A percentile compares a stretch with the other conserved stretches of the same genome.
These are phyloP conservation scores for Clinocottus analis DNA, from an alignment of 2,113 vertebrate species.

Conservation along the genomic window DNA sequence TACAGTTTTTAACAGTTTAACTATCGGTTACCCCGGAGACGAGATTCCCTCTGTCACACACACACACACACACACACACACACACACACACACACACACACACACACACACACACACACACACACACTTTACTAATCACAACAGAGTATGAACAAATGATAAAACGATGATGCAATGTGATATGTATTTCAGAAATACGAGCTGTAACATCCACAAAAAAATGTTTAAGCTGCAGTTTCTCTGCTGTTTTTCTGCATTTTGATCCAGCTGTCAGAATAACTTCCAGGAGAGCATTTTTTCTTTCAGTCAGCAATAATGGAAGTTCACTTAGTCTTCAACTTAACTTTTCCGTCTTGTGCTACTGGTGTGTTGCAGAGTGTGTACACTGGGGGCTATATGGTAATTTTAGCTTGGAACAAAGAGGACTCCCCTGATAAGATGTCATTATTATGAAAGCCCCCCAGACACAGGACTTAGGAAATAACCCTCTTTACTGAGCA, in stretches of 20 bases:
- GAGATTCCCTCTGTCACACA: too few relatives aligned
- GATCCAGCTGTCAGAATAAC: background rate
- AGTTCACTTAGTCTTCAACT: slow-evolving; percentile 15
- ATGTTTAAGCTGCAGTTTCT: background rate
- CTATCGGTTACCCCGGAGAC: too few relatives aligned
- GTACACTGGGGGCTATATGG: slow-evolving; percentile 30
- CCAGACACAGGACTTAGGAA: slow-evolving; percentile 38
- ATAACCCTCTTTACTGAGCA: slow-evolving; percentile 45
- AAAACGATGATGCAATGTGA: background rate
- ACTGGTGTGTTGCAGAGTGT: slow-evolving; percentile 11
- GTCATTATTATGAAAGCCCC: slow-evolving; percentile 43
- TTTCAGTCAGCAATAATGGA: slow-evolving; percentile 35
- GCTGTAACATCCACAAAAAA: background rate
- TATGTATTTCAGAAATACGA: background rate
- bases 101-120: too few relatives aligned
- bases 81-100: too few relatives aligned
- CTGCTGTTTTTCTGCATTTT: background rate
- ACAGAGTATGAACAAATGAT: background rate
- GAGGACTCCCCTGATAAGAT: slow-evolving; percentile 43
- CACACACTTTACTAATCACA: slow-evolving; percentile 2
- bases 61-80: too few relatives aligned
- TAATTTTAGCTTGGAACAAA: slow-evolving; percentile 47
- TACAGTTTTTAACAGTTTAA: too few relatives aligned
- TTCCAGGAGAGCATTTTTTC: background rate
- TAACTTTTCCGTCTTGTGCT: slow-evolving; percentile 22